Base-by-base conservation (phyloP, 2,888 invertebrate genomes). In the Dorcus parallelipipedus region DNA sequence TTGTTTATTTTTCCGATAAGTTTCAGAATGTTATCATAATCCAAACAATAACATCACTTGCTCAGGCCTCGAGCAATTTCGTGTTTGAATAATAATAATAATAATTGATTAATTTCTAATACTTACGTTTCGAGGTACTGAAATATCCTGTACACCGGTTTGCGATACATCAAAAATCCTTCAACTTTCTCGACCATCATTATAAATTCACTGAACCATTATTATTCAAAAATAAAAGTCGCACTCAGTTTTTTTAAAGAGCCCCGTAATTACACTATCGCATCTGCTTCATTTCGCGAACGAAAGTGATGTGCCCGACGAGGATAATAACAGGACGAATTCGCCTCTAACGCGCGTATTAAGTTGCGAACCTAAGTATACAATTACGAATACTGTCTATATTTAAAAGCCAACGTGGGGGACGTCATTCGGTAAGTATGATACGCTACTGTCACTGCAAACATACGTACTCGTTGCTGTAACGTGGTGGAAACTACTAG, bases 61-160 rank as follows among this genome's bases (percentile, higher is more conserved):
- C 26, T 33, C 26, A 33, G 6, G 26, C 26, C 3, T 6, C 3
- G 1, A 33, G 6, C 26, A 33, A 33, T 33, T 33, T 33, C 26
- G 3, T 33, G 26, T 33, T 33, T 33, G 26, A 33, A 33, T 33
- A 33, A 33, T 26, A 26, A 26, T 26, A 26, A 26, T 5, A 26
- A 3, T 33, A 33, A 33, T 33, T 33, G 26, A 33, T 33, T 33
- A 33, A 33, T 33, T 33, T 33, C 3, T 20, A 20, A 7, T 33
- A 88, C 89, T 89, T 81, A 90, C 90, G 89, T 88, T 81, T 90
- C 90, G 78, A 90, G 84, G 82, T 89, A 90, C 83, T 89, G 89
- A 82, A 90, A 89, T 76, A 88, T 88, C 81, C 89, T 83, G 81
- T 90, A 90, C 67, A 89, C 88, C 76, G 90, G 90, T 78, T 88